phyloP scores from a whole-genome alignment of 2,797 vertebrate genomes.

The Okamejei kenojei region DNA sequence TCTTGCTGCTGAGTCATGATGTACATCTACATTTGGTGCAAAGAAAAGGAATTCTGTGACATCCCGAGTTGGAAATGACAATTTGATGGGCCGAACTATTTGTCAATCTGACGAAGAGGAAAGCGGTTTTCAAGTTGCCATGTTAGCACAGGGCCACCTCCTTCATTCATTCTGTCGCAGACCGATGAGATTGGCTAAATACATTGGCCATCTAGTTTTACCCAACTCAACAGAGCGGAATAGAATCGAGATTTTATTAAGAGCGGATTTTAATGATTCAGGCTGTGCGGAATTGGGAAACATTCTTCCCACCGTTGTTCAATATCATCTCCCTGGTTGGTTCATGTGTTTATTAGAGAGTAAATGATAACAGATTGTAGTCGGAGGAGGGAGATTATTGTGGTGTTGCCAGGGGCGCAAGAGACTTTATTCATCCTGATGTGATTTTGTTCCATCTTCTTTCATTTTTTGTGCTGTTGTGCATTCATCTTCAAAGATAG shows the following conservation, averaged over 20 bases:
- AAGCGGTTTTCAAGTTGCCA: conserved; percentile 22
- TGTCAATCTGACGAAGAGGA: background rate
- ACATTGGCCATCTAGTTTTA: conserved; percentile 18
- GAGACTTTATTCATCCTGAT: background rate
- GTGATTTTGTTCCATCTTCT: conserved; percentile 1
- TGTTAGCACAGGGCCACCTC: background rate
- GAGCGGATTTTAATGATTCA: conserved; percentile 8
- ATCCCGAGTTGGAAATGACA: background rate
- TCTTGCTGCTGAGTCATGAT: background rate
- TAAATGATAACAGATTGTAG: conserved; percentile 3
- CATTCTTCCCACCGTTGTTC: background rate
- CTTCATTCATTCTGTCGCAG: background rate
- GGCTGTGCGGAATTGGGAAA: background rate
- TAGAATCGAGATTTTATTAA: conserved; percentile 26
- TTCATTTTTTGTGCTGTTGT: background rate
- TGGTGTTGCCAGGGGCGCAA: background rate
- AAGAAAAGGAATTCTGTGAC: background rate
- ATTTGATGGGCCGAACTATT: background rate
- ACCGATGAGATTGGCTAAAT: background rate
- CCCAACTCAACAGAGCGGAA: background rate
- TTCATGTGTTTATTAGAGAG: conserved; percentile 33
- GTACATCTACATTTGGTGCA: background rate
- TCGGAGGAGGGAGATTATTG: background rate
- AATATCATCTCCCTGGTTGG: conserved; percentile 4
- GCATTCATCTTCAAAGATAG: background rate